Conservation (phyloP, 2,888 invertebrate species). For the Diaphora mendica region DNA sequence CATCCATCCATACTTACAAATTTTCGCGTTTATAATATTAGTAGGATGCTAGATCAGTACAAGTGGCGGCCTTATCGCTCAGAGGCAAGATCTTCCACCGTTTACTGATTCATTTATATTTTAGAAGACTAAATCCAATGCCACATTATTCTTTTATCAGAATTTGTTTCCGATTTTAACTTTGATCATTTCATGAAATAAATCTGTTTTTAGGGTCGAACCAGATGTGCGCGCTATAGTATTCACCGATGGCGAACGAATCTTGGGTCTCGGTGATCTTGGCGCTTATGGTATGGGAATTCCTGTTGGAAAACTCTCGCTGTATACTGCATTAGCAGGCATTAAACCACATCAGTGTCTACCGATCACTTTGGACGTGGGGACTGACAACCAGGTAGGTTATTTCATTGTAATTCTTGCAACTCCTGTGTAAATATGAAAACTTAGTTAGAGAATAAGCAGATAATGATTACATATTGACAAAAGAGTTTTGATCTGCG, state of each 20-base stretch:
- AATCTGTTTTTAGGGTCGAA: conserved; percentile 89
- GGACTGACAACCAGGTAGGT: conserved; percentile 94
- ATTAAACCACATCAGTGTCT: conserved; percentile 98
- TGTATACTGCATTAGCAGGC: conserved; percentile 98
- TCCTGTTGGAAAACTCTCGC: conserved; percentile 97
- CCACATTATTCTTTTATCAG: not conserved
- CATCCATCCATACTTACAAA: too few relatives aligned
- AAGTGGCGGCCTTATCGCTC: too few relatives aligned
- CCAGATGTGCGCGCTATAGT: conserved; percentile 94
- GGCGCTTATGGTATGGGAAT: conserved; percentile 99
- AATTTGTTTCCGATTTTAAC: not conserved
- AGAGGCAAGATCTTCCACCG: too few relatives aligned
- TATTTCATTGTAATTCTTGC: not conserved
- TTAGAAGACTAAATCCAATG: too few relatives aligned
- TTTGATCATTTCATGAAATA: not conserved
- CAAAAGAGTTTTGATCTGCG: too few relatives aligned
- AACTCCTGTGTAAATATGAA: not conserved
- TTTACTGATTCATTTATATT: too few relatives aligned
- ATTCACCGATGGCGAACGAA: conserved; percentile 98
- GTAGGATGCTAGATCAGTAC: too few relatives aligned
- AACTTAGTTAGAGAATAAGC: too few relatives aligned
- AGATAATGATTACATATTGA: too few relatives aligned
- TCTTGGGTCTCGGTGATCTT: conserved; percentile 98
- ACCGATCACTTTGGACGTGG: conserved; percentile 97
- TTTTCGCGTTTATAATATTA: too few relatives aligned